Base-by-base conservation (phyloP, 2,888 invertebrate species). In the Beris morrisii region DNA sequence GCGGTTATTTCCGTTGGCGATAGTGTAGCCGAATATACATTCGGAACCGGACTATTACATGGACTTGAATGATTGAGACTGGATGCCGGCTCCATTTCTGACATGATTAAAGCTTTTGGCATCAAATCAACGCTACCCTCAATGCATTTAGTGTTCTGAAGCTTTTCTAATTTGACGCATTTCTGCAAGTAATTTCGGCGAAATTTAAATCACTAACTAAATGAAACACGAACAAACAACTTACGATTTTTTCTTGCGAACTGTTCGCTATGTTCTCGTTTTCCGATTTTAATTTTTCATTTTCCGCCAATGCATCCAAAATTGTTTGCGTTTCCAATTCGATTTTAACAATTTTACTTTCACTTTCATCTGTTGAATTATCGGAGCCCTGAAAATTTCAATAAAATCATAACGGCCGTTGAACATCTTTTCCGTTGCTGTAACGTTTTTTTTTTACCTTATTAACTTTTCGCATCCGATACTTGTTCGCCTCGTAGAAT, bases 401-500 rank as follows among this genome's bases (percentile, higher is more conserved):
- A 7, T 38, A 38, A 22, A 22, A 22, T 22, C 22, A 22, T 22
- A 22, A 22, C 22, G 22, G 22, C 22, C 22, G 22, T 44, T 44
- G 44, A 12, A 12, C 9, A 44, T 12, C 9, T 2, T n/a, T 9
- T 44, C 3, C n/a, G 9, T 48, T 48, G n/a, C n/a, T n/a, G 13
- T 13, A 48, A 48, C 6, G 5, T 48, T 6, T 11, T 13, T 9
- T 48, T 6, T 11, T 13, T 9, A 61, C 50, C 59, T 61, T 44
- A 28, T 53, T 22, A 11, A 63, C 32, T 53, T 15, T 52, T 30
- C 53, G 31, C 53, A 63, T 43, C 11, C 53, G 32, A 52, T 63
- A 63, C 22, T 63, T 63, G 12, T 43, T 63, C n/a, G 63, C 43
- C 12, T 63, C 52, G 38, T 43, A 63, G 30, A 53, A 63, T n/a